phyloP scores from a whole-genome alignment of 2,113 vertebrate genomes.

The Prochilodus magdalenae region DNA sequence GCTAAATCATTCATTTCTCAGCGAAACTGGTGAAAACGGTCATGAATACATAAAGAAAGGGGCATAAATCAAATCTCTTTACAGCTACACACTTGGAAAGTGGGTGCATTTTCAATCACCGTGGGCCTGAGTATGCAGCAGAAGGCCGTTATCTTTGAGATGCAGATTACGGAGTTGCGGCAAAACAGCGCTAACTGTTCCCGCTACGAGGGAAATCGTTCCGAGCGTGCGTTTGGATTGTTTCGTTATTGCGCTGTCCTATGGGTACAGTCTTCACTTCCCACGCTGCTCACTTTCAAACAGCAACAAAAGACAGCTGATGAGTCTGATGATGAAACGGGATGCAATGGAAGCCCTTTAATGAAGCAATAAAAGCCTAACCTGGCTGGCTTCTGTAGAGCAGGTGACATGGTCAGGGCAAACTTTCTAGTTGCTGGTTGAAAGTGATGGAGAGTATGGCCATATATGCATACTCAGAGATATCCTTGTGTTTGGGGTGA shows the following conservation, averaged over 20 bases:
- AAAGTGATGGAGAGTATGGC: not conserved
- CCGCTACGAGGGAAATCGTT: constrained; percentile 17
- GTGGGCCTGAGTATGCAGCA: constrained; percentile 54
- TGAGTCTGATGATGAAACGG: constrained; percentile 36
- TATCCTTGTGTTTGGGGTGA: no score
- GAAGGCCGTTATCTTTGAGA: constrained; percentile 26
- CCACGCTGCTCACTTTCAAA: not conserved
- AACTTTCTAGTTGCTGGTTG: not conserved
- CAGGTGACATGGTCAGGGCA: not conserved
- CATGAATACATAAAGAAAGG: constrained; percentile 71
- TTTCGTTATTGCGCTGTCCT: constrained; percentile 20
- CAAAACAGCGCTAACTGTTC: not conserved
- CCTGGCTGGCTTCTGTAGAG: not conserved
- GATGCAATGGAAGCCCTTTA: constrained; percentile 18
- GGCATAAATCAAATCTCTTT: constrained; percentile 71
- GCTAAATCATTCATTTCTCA: constrained; percentile 76
- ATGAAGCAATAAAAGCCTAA: not conserved
- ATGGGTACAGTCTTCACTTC: constrained; percentile 8
- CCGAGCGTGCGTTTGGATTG: constrained; percentile 3
- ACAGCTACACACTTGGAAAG: constrained; percentile 40
- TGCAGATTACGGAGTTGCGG: constrained; percentile 18
- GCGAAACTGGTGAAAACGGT: constrained; percentile 69
- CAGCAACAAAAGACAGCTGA: not conserved
- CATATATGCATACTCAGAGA: no score
- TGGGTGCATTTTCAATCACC: constrained; percentile 57